Evolutionary conservation across 2,797 vertebrate species (phyloP).

Genomic region (Vultur gryphus): DNA sequence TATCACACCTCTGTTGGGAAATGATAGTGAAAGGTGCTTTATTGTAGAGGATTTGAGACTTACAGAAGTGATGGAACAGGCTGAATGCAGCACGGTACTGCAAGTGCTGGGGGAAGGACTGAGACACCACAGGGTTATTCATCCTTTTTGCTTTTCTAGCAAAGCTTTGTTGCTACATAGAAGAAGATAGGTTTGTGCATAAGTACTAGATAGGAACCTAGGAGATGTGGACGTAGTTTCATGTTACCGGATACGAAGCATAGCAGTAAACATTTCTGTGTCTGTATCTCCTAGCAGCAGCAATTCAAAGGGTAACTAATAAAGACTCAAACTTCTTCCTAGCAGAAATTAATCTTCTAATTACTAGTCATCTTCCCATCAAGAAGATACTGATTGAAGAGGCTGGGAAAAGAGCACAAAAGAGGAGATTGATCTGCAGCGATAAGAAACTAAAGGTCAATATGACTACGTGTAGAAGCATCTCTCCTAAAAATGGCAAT

Average conservation of each 20-base stretch:
- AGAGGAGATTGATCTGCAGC: background rate
- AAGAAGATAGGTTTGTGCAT: background rate
- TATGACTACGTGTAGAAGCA: background rate
- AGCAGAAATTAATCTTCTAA: background rate
- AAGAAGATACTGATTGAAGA: background rate
- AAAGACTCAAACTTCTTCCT: background rate
- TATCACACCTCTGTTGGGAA: background rate
- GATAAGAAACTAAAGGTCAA: background rate
- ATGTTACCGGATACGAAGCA: background rate
- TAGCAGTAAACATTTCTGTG: background rate
- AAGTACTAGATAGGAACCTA: background rate
- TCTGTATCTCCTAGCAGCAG: background rate
- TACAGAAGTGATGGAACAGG: background rate
- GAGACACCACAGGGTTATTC: background rate
- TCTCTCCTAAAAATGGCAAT: background rate
- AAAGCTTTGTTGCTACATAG: background rate
- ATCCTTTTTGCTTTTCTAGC: background rate
- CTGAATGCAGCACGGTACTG: background rate
- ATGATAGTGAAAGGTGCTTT: background rate
- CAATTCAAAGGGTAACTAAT: background rate
- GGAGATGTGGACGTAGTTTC: background rate
- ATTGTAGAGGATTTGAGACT: background rate
- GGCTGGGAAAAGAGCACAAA: background rate
- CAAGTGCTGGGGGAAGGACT: background rate
- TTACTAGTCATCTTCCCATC: background rate